Evolutionary conservation across 2,113 vertebrate genomes (phyloP), one percentile per base, ranked within the genome.

Genomic region (Telmatochromis sp.): DNA sequence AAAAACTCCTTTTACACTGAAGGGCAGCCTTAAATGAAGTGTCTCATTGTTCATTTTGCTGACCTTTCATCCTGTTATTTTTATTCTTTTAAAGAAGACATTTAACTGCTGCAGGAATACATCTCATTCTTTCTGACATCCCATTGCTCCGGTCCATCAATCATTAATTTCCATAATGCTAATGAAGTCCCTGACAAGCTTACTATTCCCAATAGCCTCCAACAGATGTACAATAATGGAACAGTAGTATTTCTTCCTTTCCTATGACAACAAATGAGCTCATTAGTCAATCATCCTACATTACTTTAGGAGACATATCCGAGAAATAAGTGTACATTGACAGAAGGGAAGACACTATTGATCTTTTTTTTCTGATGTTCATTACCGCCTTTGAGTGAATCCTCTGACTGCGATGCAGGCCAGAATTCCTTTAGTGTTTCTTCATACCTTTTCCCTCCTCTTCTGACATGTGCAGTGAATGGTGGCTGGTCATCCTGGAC

Each of bases 401-500:
- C 14, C 31, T 37, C 17, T 55, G 23, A 78, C 26, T 78, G 45
- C 2, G 17, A 78, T 50, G 9, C 73, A 47, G 84, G 31, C 23
- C 40, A 28, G 5, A 9, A 15, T 80, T 80, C 50, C 19, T 14
- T 8, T 31, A 13, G 4, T 17, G 11, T 57, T 13, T 15, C 2
- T 68, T 82, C 9, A 35, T 57, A 7, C 3, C 53, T 65, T 54
- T 82, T 12, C 13, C 45, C 31, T 82, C 23, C 4, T 47, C 5
- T 6, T 63, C 28, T 65, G 45, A 1, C 71, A 2, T 31, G 2
- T 11, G 1, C 95, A 99, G 98, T 99, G 91, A 99, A 99, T 2
- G 98, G 98, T 54, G 98, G 98, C 33, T 99, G 98, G 98, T 99
- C 98, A 1, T 98, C 96, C 0, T 99, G 98, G 98, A 98, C 97